Percentiles rank a stretch among this genome's conserved stretches.
phyloP scores from a whole-genome alignment of 2,797 vertebrate species.

The Heterohyrax brucei region DNA sequence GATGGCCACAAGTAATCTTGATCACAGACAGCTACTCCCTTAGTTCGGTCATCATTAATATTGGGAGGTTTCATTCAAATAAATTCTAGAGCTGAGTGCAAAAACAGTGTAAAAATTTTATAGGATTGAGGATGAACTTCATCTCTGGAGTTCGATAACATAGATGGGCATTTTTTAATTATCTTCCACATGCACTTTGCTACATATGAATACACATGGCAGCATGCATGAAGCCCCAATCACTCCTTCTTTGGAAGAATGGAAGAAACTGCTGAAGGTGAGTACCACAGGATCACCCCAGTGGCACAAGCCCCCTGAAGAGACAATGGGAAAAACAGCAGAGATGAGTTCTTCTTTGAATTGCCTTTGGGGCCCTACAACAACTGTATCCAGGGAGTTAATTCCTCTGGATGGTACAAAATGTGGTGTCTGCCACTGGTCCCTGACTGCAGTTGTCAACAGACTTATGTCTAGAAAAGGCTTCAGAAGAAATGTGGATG shows the following conservation, averaged over 20 bases:
- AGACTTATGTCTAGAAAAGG: slow-evolving; percentile 53
- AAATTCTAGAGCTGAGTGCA: background rate
- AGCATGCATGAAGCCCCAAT: background rate
- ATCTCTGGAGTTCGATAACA: background rate
- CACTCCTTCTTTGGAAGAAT: background rate
- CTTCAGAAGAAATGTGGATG: background rate
- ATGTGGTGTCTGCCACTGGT: background rate
- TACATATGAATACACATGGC: background rate
- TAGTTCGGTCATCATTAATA: background rate
- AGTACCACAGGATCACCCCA: background rate
- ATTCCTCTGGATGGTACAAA: background rate
- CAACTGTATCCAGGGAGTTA: background rate
- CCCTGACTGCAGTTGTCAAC: background rate
- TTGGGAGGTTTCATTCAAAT: slow-evolving; percentile 8
- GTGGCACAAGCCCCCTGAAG: background rate
- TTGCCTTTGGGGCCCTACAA: background rate
- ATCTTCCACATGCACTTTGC: background rate
- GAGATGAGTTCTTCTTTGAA: background rate
- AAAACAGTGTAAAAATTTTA: background rate
- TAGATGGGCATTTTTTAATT: slow-evolving; percentile 1
- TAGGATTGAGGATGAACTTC: background rate
- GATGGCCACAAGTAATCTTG: too few relatives aligned
- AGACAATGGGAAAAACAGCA: background rate
- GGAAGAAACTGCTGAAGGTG: background rate
- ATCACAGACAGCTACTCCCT: background rate